These are phyloP conservation scores for Sarcophaga peregrina DNA, from an alignment of 1,140 invertebrate species.

Conservation along the genomic window DNA sequence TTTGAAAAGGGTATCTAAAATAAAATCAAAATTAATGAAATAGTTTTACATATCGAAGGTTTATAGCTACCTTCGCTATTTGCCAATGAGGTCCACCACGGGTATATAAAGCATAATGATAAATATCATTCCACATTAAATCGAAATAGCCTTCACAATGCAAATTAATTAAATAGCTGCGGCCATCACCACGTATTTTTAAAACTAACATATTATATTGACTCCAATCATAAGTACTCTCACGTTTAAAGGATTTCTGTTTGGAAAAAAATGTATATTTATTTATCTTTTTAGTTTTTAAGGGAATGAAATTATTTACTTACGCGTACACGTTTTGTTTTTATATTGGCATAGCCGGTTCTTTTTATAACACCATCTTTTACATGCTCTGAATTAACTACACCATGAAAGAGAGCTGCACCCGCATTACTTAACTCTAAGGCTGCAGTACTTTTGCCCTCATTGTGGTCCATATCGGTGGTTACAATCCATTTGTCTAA, in stretches of 20 bases:
- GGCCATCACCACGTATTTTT: constrained; percentile 89
- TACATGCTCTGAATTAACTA: constrained; percentile 75
- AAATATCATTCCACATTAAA: constrained; percentile 85
- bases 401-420: constrained; percentile 82
- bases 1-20: constrained; percentile 93
- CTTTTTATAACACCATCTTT: constrained; percentile 82
- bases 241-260: constrained; percentile 86
- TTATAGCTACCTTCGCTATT: constrained; percentile 75
- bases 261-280: constrained; percentile 52
- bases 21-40: background rate
- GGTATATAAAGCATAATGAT: constrained; percentile 85
- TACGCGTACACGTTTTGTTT: constrained; percentile 74
- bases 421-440: constrained; percentile 75
- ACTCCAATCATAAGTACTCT: constrained; percentile 77
- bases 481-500: constrained; percentile 81
- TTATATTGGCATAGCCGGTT: constrained; percentile 83
- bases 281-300: background rate
- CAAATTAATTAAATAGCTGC: constrained; percentile 86
- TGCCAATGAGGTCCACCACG: constrained; percentile 98
- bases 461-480: constrained; percentile 81
- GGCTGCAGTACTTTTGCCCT: constrained; percentile 80
- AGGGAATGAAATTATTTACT: constrained; percentile 51
- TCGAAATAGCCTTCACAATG: constrained; percentile 78
- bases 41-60: background rate
- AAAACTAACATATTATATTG: constrained; percentile 86